phyloP scores from a whole-genome alignment of 2,113 vertebrate genomes.

The Phaethon lepturus region DNA sequence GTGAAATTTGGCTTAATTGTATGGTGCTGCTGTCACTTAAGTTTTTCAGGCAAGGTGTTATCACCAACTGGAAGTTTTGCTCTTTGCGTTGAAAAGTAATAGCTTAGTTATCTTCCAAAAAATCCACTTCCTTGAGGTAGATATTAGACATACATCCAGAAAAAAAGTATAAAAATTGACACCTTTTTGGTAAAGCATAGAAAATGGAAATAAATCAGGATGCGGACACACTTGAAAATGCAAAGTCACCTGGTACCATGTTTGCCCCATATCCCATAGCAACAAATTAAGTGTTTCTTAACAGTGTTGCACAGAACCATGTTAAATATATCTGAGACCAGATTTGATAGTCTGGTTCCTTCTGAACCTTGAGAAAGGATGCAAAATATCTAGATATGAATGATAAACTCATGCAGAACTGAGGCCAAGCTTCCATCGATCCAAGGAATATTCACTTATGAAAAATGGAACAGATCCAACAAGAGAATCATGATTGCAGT shows the following conservation, averaged over 20 bases:
- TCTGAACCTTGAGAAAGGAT: background rate
- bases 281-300: background rate
- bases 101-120: background rate
- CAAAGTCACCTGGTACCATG: background rate
- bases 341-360: background rate
- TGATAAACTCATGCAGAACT: background rate
- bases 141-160: background rate
- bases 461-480: background rate
- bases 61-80: background rate
- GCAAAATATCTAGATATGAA: background rate
- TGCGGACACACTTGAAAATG: background rate
- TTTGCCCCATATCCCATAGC: background rate
- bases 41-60: background rate
- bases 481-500: background rate
- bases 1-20: background rate
- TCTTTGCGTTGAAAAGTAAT: background rate
- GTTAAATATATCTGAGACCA: background rate
- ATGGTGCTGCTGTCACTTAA: background rate
- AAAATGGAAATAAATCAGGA: background rate
- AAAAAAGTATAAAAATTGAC: background rate
- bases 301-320: background rate
- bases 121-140: background rate
- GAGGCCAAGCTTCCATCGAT: background rate
- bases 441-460: background rate
- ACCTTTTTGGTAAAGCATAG: background rate